Evolutionary conservation across 2,888 invertebrate species (phyloP).

Genomic region (Temnothorax ravouxi): DNA sequence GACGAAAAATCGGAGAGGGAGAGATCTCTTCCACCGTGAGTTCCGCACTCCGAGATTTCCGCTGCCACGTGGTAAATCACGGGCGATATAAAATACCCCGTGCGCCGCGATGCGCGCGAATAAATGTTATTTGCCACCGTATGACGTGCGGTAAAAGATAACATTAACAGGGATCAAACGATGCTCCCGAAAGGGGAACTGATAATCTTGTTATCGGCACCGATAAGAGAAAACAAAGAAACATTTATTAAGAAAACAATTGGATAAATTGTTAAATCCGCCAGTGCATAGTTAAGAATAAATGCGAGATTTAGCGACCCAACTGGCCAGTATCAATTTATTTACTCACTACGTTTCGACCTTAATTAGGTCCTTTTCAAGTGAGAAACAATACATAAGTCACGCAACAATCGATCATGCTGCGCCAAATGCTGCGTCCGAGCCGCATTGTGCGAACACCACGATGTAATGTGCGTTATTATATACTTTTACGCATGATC

Average conservation of each 20-base stretch:
- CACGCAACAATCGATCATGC: too few relatives aligned
- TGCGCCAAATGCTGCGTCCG: too few relatives aligned
- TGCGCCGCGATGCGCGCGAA: constrained; percentile 35
- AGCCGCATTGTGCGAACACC: too few relatives aligned
- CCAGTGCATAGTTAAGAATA: too few relatives aligned
- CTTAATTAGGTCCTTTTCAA: too few relatives aligned
- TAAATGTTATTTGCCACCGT: constrained; percentile 12
- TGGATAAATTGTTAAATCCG: too few relatives aligned
- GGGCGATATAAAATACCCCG: constrained; percentile 57
- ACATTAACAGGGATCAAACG: constrained; percentile 23
- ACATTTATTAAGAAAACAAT: neutral
- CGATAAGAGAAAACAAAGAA: neutral
- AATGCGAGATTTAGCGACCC: too few relatives aligned
- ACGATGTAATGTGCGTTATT: too few relatives aligned
- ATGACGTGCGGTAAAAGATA: constrained; percentile 17
- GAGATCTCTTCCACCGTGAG: constrained; percentile 38
- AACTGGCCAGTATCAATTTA: too few relatives aligned
- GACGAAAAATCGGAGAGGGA: constrained; percentile 60
- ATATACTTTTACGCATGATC: too few relatives aligned
- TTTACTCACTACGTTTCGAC: too few relatives aligned
- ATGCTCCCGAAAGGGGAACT: neutral
- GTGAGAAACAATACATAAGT: too few relatives aligned
- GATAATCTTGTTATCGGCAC: neutral
- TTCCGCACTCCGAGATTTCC: constrained; percentile 62
- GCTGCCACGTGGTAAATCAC: constrained; percentile 65